Percentiles rank a stretch among this genome's conserved stretches.
Evolutionary conservation across 2,888 invertebrate species (phyloP).

Genomic region (Oscheius sp.): DNA sequence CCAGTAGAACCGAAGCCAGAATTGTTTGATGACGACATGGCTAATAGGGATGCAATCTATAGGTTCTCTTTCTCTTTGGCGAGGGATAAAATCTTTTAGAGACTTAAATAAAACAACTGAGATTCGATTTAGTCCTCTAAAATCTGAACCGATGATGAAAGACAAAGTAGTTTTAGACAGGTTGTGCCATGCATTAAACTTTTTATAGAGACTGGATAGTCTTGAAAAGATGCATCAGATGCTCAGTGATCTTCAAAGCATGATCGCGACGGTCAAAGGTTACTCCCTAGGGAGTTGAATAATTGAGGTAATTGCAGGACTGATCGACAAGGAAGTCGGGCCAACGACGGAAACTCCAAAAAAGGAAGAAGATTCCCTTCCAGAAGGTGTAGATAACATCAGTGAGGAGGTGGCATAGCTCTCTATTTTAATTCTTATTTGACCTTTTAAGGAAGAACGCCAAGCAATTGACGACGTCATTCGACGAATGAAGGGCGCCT

Average conservation of each 20-base stretch:
- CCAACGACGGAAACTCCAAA: background rate
- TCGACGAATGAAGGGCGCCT: constrained; percentile 25
- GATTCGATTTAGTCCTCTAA: constrained; percentile 35
- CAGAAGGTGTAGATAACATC: constrained; percentile 8
- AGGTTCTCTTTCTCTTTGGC: background rate
- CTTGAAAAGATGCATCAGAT: constrained; percentile 14
- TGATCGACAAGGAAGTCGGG: constrained; percentile 6
- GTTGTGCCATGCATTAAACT: background rate
- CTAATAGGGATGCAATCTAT: constrained; percentile 6
- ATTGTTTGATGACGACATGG: background rate
- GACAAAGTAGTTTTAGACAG: too few species aligned
- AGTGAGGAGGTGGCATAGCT: background rate
- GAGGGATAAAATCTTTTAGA: background rate
- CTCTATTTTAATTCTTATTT: background rate
- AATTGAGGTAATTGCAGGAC: constrained; percentile 1
- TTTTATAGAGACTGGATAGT: background rate
- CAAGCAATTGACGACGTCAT: constrained; percentile 20
- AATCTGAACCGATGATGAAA: background rate
- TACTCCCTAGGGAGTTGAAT: background rate
- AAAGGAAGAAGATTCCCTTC: constrained; percentile 13
- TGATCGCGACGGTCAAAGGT: constrained; percentile 18
- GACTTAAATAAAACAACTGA: constrained; percentile 20
- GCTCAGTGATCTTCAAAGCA: constrained; percentile 2
- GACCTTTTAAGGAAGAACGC: constrained; percentile 13
- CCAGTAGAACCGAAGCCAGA: background rate